A percentile compares a stretch with the other conserved stretches of the same genome.
phyloP scores from a whole-genome alignment of 1,140 invertebrate genomes.

The Eurosta solidaginis region DNA sequence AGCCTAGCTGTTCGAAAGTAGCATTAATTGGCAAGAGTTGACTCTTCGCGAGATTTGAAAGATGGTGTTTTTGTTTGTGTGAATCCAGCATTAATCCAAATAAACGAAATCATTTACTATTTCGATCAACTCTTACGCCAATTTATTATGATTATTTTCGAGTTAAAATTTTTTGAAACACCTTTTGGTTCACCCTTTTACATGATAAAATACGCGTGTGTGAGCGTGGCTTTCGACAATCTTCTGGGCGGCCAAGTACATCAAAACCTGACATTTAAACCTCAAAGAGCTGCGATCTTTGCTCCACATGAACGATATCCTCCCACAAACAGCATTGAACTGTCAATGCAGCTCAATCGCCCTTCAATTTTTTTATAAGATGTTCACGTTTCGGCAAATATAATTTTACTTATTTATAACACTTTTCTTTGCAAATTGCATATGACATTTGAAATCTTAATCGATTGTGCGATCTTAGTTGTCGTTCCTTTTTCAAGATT shows the following conservation, averaged over 20 bases:
- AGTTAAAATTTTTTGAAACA: no score
- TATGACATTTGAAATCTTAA: slow-evolving; percentile 26
- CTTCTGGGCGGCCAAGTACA: neutral
- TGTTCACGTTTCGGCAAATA: neutral
- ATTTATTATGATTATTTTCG: no score
- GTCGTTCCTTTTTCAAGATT: neutral
- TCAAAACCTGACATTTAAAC: neutral
- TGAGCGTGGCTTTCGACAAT: slow-evolving; percentile 8
- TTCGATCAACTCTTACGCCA: neutral
- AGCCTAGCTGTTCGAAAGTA: no score
- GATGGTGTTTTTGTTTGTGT: no score
- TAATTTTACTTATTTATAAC: neutral
- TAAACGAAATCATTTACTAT: no score
- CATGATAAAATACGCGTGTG: no score
- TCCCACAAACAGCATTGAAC: neutral
- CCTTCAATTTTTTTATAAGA: neutral
- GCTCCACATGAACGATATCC: no score
- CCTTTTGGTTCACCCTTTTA: no score
- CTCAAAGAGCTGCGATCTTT: neutral
- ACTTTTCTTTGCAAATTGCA: neutral
- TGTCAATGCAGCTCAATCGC: neutral
- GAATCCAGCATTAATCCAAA: no score
- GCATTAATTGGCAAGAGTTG: no score
- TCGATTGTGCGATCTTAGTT: neutral
- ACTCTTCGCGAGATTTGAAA: no score